phyloP scores from a whole-genome alignment of 2,797 vertebrate species.

The Chromis chromis region DNA sequence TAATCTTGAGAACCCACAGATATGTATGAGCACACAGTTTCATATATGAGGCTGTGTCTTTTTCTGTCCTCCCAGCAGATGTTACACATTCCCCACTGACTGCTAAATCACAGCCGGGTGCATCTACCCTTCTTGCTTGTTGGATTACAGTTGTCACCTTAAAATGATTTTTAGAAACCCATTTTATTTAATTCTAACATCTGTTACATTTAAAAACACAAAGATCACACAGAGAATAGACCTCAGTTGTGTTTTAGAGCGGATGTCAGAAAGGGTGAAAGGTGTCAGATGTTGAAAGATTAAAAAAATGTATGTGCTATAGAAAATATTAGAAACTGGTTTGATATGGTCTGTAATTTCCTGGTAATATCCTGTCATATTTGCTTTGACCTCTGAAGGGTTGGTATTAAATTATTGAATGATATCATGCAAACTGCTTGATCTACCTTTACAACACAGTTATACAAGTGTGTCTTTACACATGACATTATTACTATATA shows the following conservation, averaged over 20 bases:
- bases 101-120: too few species aligned
- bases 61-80: too few species aligned
- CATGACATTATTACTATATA: slow-evolving; percentile 1
- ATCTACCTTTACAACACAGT: not conserved
- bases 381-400: not conserved
- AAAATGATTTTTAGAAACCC: not conserved
- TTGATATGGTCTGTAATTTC: slow-evolving; percentile 54
- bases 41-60: too few species aligned
- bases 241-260: slow-evolving; percentile 12
- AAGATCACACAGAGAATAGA: not conserved
- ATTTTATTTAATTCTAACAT: slow-evolving; percentile 8
- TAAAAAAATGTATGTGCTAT: slow-evolving; percentile 10
- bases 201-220: not conserved
- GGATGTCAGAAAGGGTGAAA: not conserved
- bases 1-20: too few species aligned
- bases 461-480: not conserved
- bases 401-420: slow-evolving; percentile 25
- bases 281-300: slow-evolving; percentile 17
- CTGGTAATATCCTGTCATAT: slow-evolving; percentile 59
- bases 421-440: not conserved
- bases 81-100: too few species aligned
- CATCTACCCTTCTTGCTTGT: not conserved
- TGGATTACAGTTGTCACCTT: slow-evolving; percentile 18
- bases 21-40: too few species aligned
- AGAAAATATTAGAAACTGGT: slow-evolving; percentile 21